Evolutionary conservation across 2,888 invertebrate genomes (phyloP), one percentile per base, ranked within the genome.

Genomic region (Aphodius sticticus): DNA sequence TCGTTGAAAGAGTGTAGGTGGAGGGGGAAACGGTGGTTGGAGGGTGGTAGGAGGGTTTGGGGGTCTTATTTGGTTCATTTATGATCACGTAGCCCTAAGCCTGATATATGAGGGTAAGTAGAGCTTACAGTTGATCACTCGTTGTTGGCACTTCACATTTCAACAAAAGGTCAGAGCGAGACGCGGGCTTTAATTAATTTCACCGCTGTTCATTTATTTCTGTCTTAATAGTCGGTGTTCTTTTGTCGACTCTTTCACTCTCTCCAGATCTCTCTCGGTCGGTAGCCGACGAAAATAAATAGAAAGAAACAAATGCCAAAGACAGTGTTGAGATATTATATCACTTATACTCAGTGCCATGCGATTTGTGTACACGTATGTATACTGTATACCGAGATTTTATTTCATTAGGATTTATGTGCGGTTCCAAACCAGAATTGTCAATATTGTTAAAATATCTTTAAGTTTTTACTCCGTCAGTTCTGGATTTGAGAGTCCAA

Each of bases 201-300:
- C 76, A 78, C 69, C 80, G 78, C 76, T 77, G 81, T 82, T 82
- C 82, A 82, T 82, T 82, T 81, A 81, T 81, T 82, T 79, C 77
- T 82, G 78, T 78, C 80, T 80, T 80, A 80, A 78, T 80, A 78
- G 80, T 69, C 78, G 76, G 36, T 53, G 78, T 78, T 80, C 78
- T 80, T 80, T 78, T 78, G 80, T 78, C 78, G 53, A 12, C 7
- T 5, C 53, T 53, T 53, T 53, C 53, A 9, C 53, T 53, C 53
- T 53, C 53, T 2, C 26, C 26, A 26, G 26, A 26, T 26, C 26
- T 26, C 26, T 26, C 26, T 26, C 12, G 6, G 9, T 53, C 53
- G 2, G 75, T 70, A 70, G 69, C 14, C 76, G 70, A 77, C 76
- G 75, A 80, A 80, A 80, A 78, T 80, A n/a, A n/a, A n/a, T n/a